phyloP scores from a whole-genome alignment of 1,140 invertebrate species.

The Nymphalis io region DNA sequence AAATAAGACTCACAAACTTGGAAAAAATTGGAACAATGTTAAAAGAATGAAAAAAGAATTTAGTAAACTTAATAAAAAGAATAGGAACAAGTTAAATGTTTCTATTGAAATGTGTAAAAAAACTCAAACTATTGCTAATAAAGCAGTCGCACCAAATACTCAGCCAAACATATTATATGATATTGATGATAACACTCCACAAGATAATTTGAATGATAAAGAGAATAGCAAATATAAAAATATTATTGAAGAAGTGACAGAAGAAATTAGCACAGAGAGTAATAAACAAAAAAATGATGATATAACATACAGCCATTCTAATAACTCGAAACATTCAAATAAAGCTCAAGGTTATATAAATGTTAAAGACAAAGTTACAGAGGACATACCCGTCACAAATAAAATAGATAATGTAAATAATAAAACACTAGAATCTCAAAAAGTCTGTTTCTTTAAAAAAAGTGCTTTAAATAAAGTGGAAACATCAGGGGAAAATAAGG shows the following conservation, averaged over 20 bases:
- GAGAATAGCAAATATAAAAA: background rate
- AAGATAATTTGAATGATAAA: background rate
- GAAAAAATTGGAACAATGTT: conserved; percentile 65
- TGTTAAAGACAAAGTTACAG: background rate
- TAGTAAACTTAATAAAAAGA: conserved; percentile 65
- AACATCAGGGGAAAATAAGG: background rate
- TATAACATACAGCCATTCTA: background rate
- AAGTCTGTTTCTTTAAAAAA: conserved; percentile 15
- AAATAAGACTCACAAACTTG: conserved; percentile 40
- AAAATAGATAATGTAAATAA: background rate
- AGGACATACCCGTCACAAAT: background rate
- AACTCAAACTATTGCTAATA: conserved; percentile 43
- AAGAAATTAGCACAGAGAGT: background rate
- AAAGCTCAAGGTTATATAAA: background rate
- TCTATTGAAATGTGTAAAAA: conserved; percentile 71
- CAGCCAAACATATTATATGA: conserved; percentile 31
- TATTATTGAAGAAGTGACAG: background rate
- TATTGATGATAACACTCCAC: conserved; percentile 18
- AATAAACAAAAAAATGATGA: background rate
- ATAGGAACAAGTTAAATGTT: conserved; percentile 69
- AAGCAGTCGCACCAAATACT: conserved; percentile 33
- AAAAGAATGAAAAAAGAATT: conserved; percentile 74
- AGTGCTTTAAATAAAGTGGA: conserved; percentile 27
- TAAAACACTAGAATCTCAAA: conserved; percentile 4
- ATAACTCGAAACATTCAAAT: background rate